These are phyloP conservation scores for Druon quercuslanigerum DNA, from an alignment of 1,140 invertebrate genomes.

Conservation along the genomic window DNA sequence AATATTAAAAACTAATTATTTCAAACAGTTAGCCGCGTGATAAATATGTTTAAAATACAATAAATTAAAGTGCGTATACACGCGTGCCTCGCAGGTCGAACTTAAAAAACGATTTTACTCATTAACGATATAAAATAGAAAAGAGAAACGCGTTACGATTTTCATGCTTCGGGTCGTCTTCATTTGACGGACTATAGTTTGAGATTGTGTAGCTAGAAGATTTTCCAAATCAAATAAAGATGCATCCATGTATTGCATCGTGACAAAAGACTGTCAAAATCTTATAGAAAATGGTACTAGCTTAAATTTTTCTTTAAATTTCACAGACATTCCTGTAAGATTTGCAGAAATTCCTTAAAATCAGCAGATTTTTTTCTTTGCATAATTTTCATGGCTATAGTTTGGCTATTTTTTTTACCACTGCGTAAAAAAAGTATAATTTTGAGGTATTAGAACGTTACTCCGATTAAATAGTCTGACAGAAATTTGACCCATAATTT, in stretches of 20 bases:
- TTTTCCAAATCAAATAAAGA: background rate
- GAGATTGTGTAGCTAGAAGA: conserved; percentile 7
- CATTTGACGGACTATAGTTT: conserved; percentile 56
- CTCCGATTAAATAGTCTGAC: no score
- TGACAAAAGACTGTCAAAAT: no score
- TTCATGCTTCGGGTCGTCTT: conserved; percentile 65
- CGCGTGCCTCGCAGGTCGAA: conserved; percentile 12
- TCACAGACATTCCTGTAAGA: no score
- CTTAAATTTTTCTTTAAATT: no score
- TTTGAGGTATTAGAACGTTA: no score
- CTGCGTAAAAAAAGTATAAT: no score
- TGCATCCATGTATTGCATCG: background rate
- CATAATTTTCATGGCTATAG: no score
- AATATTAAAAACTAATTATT: conserved; percentile 9
- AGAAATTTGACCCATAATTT: no score
- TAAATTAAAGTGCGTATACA: conserved; percentile 20
- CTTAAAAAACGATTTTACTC: conserved; percentile 31
- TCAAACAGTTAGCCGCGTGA: conserved; percentile 1
- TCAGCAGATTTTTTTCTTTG: no score
- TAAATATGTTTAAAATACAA: conserved; percentile 5
- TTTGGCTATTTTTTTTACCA: no score
- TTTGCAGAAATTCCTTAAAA: no score
- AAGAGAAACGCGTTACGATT: conserved; percentile 61
- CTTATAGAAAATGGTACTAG: no score
- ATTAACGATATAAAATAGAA: conserved; percentile 41